A percentile compares a stretch with the other conserved stretches of the same genome.
phyloP scores from a whole-genome alignment of 2,797 vertebrate species.

The Moxostoma hubbsi region DNA sequence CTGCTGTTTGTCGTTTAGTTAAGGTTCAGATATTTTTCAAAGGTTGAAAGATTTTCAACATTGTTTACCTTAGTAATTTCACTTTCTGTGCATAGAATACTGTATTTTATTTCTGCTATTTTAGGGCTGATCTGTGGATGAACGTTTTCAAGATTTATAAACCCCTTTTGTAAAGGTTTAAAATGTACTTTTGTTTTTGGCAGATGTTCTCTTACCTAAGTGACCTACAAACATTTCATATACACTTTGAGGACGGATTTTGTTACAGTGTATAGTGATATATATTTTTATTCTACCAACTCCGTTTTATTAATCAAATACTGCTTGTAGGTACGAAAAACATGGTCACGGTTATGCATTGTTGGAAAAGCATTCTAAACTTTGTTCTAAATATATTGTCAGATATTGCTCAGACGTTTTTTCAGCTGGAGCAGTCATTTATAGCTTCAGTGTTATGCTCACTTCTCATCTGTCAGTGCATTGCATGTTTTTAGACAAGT shows the following conservation, averaged over 20 bases:
- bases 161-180: background rate
- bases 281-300: background rate
- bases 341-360: background rate
- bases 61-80: background rate
- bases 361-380: background rate
- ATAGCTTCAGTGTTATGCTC: conserved; percentile 1
- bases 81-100: background rate
- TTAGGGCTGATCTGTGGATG: background rate
- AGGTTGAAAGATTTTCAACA: background rate
- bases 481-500: background rate
- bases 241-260: background rate
- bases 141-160: background rate
- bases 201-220: background rate
- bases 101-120: background rate
- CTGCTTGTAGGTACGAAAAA: background rate
- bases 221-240: conserved; percentile 17
- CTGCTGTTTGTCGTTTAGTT: background rate
- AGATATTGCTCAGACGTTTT: background rate
- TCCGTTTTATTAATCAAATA: background rate
- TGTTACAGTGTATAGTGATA: background rate
- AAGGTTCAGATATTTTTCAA: background rate
- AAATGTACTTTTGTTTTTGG: background rate
- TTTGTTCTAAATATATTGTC: background rate
- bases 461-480: background rate
- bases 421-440: background rate